phyloP scores from a whole-genome alignment of 2,113 vertebrate genomes.

The Felis chaus region DNA sequence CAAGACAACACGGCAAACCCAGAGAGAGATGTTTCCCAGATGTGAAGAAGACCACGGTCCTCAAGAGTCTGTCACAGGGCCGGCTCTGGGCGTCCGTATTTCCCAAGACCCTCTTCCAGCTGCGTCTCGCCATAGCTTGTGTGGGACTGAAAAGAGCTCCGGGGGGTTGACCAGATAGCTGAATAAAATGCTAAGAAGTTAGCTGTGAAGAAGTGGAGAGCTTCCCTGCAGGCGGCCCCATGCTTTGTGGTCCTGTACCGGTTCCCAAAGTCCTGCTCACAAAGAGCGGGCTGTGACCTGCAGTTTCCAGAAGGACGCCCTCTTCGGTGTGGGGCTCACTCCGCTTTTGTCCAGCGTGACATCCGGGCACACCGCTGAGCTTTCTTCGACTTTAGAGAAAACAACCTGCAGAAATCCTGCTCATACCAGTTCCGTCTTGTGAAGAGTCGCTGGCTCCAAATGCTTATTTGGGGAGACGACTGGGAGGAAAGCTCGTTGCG shows the following conservation, averaged over 20 bases:
- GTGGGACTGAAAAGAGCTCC: conserved; percentile 14
- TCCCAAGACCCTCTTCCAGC: conserved; percentile 43
- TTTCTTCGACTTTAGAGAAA: accelerated
- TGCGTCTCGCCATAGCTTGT: conserved; percentile 56
- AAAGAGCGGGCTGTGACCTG: not conserved
- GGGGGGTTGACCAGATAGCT: conserved; percentile 62
- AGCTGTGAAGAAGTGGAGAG: not conserved
- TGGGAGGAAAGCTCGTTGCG: conserved; percentile 70
- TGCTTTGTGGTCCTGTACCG: not conserved
- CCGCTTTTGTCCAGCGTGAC: not conserved
- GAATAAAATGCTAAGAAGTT: not conserved
- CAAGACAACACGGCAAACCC: conserved; percentile 4
- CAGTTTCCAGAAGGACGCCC: not conserved
- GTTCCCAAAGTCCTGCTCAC: not conserved
- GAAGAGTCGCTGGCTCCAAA: conserved; percentile 38
- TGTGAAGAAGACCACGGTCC: conserved; percentile 19
- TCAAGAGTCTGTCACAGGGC: conserved; percentile 9
- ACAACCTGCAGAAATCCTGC: not conserved
- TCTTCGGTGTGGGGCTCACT: not conserved
- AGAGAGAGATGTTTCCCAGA: conserved; percentile 49
- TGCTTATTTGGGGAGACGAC: conserved; percentile 55
- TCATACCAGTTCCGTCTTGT: conserved; percentile 73
- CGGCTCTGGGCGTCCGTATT: not conserved
- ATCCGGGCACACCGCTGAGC: not conserved
- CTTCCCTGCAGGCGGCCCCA: not conserved